Conservation (phyloP, 2,797 vertebrate species). For the Phrynocephalus guinanensis region DNA sequence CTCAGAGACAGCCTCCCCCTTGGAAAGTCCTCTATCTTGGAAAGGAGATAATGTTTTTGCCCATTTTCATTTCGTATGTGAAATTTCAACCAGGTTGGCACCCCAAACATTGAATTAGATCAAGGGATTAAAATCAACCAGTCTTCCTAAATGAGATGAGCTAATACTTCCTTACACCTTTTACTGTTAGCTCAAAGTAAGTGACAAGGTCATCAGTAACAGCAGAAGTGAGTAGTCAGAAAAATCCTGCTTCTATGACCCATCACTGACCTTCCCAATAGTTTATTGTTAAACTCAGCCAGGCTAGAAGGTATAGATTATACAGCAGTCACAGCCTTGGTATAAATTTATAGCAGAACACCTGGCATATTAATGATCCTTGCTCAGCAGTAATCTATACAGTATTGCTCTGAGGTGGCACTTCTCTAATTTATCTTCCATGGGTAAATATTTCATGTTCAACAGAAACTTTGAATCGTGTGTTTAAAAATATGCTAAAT, state of each 20-base stretch:
- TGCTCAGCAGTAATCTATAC: constrained; percentile 38
- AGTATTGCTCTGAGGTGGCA: constrained; percentile 19
- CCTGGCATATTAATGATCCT: constrained; percentile 39
- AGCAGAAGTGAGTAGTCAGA: constrained; percentile 48
- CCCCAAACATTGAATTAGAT: no score
- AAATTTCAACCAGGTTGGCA: no score
- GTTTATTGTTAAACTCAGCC: constrained; percentile 54
- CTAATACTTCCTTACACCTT: neutral
- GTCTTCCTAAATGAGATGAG: neutral
- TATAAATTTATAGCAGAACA: constrained; percentile 58
- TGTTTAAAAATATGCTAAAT: constrained; percentile 30
- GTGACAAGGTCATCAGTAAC: constrained; percentile 8
- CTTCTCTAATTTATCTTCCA: constrained; percentile 49
- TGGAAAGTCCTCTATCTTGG: no score
- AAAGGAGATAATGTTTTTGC: no score
- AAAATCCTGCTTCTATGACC: constrained; percentile 48
- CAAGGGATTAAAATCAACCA: neutral
- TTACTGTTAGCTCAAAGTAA: neutral
- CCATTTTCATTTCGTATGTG: no score
- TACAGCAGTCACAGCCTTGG: neutral
- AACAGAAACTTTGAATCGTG: constrained; percentile 36
- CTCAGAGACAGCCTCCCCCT: no score
- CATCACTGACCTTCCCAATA: constrained; percentile 58
- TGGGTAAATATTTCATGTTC: constrained; percentile 45
- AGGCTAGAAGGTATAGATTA: constrained; percentile 42